A percentile compares a stretch with the other conserved stretches of the same genome.
phyloP scores from a whole-genome alignment of 2,797 vertebrate species.

The Morus bassanus region DNA sequence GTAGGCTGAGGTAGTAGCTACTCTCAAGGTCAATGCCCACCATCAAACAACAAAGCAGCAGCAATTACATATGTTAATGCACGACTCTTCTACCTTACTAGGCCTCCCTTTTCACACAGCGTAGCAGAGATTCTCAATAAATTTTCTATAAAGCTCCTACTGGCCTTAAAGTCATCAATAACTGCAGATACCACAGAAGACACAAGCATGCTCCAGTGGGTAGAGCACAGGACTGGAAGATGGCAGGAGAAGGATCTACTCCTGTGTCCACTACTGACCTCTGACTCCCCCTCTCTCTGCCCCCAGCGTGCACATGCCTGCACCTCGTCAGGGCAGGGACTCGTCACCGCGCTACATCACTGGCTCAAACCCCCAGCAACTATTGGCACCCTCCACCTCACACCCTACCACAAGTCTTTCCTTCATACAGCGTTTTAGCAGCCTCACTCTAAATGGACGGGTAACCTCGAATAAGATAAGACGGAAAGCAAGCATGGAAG shows the following conservation, averaged over 20 bases:
- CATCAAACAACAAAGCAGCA: not conserved
- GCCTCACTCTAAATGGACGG: not conserved
- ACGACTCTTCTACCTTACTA: not conserved
- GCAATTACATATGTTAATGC: not conserved
- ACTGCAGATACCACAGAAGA: not conserved
- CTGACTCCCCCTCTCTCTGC: not conserved
- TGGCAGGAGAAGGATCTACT: not conserved
- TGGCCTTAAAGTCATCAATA: not conserved
- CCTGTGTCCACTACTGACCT: not conserved
- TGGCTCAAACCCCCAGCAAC: not conserved
- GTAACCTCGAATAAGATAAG: not conserved
- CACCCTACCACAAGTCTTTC: not conserved
- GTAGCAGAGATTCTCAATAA: not conserved
- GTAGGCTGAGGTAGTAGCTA: not conserved
- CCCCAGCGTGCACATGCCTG: fast-evolving
- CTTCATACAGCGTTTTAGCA: not conserved
- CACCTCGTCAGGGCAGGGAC: not conserved
- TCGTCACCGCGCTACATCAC: not conserved
- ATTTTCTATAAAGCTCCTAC: not conserved
- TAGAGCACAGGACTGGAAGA: not conserved
- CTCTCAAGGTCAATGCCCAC: not conserved
- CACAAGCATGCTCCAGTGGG: not conserved
- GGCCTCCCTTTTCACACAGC: not conserved
- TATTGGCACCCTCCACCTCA: not conserved
- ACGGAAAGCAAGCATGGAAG: not conserved